A percentile compares a stretch with the other conserved stretches of the same genome.
These are phyloP conservation scores for Peromyscus aztecus DNA, from an alignment of 2,797 vertebrate genomes.

Conservation along the genomic window DNA sequence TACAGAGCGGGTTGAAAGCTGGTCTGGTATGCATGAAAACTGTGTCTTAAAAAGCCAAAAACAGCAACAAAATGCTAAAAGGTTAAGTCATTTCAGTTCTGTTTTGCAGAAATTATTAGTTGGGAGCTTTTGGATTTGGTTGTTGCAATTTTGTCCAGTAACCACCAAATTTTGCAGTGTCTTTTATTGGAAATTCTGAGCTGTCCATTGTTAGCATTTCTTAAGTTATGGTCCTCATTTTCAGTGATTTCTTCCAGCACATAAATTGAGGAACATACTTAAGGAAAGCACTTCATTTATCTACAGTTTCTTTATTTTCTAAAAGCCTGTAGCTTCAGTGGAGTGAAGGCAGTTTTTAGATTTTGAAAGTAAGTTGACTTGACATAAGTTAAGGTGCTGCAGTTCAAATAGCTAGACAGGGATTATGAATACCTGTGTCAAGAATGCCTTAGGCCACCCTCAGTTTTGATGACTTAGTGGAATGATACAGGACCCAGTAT, in stretches of 20 bases:
- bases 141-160: neutral
- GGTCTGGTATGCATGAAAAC: neutral
- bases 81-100: neutral
- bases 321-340: neutral
- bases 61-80: neutral
- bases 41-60: neutral
- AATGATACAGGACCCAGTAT: neutral
- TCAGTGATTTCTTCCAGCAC: neutral
- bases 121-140: neutral
- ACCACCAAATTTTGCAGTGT: slow-evolving; percentile 4
- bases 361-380: slow-evolving; percentile 51
- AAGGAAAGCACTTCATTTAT: neutral
- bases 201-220: slow-evolving; percentile 15
- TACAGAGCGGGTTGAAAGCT: neutral
- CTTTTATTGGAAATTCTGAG: slow-evolving; percentile 13
- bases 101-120: neutral
- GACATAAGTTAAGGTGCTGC: neutral
- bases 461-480: neutral
- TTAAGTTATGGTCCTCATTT: neutral
- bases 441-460: neutral
- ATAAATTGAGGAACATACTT: neutral
- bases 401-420: neutral
- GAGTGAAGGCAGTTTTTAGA: slow-evolving; percentile 44
- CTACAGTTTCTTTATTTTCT: neutral
- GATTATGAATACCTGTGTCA: neutral